A percentile compares a stretch with the other conserved stretches of the same genome.
These are phyloP conservation scores for Hydractinia echinata DNA, from an alignment of 30 jellyfish, hydroid and myxozoan genomes.

Conservation along the genomic window DNA sequence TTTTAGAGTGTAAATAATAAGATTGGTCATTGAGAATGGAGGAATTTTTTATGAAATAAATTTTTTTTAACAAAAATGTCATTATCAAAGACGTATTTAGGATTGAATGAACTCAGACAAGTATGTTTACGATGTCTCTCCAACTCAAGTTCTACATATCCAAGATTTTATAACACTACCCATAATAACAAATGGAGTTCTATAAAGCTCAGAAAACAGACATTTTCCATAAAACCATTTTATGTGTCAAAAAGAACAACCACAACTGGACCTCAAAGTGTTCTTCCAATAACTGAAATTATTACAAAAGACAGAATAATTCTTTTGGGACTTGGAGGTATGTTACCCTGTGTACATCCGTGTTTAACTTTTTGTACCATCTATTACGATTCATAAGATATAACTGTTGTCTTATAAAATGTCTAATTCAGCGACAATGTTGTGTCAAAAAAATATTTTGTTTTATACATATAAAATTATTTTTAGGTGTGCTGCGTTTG, in stretches of 20 bases:
- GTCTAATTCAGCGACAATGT: neutral
- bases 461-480: no score
- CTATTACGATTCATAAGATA: neutral
- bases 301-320: conserved; percentile 22
- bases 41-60: no score
- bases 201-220: neutral
- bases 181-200: neutral
- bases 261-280: neutral
- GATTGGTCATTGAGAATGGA: no score
- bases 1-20: no score
- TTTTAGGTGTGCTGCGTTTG: no score
- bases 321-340: conserved; percentile 24
- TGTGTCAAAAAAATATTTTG: no score
- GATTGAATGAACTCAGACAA: conserved; percentile 1
- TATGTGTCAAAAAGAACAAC: neutral
- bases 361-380: no score
- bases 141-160: neutral
- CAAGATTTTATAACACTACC: neutral
- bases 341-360: neutral
- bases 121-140: conserved; percentile 1
- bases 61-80: neutral
- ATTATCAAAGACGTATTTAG: conserved; percentile 5
- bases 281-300: conserved; percentile 1
- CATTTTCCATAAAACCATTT: neutral
- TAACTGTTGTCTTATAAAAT: neutral